These are phyloP conservation scores for Muraenolepis orangiensis DNA, from an alignment of 2,797 vertebrate genomes.

Conservation along the genomic window DNA sequence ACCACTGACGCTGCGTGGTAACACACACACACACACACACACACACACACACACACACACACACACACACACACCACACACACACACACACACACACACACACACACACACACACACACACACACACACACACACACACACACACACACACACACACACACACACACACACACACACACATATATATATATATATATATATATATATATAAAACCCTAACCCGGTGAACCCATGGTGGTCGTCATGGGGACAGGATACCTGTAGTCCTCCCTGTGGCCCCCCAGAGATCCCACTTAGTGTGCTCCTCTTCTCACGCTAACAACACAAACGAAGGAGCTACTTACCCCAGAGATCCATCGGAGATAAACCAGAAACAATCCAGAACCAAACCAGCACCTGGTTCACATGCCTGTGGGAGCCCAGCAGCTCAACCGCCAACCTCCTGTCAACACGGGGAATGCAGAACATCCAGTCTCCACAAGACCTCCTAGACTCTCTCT, in stretches of 20 bases:
- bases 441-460: background rate
- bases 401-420: background rate
- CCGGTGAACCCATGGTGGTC: no score
- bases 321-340: background rate
- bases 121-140: no score
- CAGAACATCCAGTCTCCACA: background rate
- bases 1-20: no score
- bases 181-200: no score
- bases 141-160: no score
- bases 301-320: background rate
- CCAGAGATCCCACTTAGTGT: no score
- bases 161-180: background rate
- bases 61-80: background rate
- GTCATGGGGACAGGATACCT: no score
- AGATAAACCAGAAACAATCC: background rate
- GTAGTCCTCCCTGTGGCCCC: no score
- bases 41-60: slow-evolving; percentile 6
- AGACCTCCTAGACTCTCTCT: background rate
- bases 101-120: slow-evolving; percentile 6
- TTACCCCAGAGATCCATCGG: background rate
- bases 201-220: no score
- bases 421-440: background rate
- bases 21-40: no score
- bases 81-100: slow-evolving; percentile 8
- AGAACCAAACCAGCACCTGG: no score